Conservation (phyloP, 2,888 invertebrate genomes). For the Thymelicus acteon region DNA sequence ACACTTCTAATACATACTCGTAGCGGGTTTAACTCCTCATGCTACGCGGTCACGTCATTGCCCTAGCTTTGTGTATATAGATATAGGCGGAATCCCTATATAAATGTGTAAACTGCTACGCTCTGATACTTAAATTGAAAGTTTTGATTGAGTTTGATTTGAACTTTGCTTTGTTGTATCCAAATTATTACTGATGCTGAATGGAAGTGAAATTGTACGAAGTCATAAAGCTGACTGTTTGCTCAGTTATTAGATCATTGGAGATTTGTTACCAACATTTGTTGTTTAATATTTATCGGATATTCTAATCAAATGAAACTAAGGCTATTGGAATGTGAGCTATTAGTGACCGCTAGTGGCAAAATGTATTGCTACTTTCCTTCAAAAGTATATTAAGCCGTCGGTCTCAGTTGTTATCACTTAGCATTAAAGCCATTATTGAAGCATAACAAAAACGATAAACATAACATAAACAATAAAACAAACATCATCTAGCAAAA, state of each 20-base stretch:
- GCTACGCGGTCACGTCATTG: conserved; percentile 14
- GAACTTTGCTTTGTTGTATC: conserved; percentile 26
- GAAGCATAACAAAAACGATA: no score
- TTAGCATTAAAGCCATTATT: no score
- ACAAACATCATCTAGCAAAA: not conserved
- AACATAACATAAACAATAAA: not conserved
- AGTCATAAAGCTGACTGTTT: not conserved
- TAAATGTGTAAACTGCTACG: conserved; percentile 24
- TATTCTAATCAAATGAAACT: no score
- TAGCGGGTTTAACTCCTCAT: conserved; percentile 23
- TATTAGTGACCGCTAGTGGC: no score
- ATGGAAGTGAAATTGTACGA: not conserved
- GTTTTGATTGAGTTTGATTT: conserved; percentile 38
- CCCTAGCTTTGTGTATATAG: conserved; percentile 18
- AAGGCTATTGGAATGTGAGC: no score
- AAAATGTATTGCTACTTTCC: no score
- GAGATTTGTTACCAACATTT: no score
- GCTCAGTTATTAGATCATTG: not conserved
- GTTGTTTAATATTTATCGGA: no score
- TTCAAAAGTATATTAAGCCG: no score
- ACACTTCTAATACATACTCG: not conserved
- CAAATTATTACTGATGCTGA: not conserved
- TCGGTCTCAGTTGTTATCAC: no score
- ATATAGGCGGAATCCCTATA: conserved; percentile 13
- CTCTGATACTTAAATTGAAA: conserved; percentile 37